A percentile compares a stretch with the other conserved stretches of the same genome.
Conservation (phyloP, 2,888 invertebrate genomes). For the Cataglyphis albicans region DNA sequence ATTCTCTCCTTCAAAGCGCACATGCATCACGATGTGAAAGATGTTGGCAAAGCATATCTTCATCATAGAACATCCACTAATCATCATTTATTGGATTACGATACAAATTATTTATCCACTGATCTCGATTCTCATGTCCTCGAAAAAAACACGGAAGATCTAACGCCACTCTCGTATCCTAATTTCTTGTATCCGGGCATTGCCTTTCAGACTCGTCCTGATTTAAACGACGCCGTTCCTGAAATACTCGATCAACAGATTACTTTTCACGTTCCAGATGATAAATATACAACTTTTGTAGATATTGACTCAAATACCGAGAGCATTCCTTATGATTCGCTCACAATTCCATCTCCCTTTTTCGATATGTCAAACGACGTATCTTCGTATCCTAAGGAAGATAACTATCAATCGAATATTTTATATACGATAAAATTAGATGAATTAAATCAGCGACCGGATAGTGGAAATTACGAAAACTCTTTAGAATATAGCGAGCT, state of each 20-base stretch:
- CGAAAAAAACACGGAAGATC: neutral
- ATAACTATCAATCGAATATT: neutral
- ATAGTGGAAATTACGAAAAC: neutral
- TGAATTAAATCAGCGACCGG: neutral
- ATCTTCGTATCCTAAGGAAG: neutral
- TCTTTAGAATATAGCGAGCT: neutral
- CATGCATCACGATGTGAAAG: constrained; percentile 74
- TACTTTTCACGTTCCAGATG: neutral
- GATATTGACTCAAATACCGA: neutral
- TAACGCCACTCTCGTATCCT: neutral
- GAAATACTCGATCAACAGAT: neutral
- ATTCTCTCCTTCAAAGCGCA: constrained; percentile 75
- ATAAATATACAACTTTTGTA: neutral
- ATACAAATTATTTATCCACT: neutral
- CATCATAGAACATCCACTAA: constrained; percentile 2
- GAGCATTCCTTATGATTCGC: neutral
- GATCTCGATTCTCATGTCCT: neutral
- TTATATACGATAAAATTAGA: neutral
- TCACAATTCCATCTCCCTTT: neutral
- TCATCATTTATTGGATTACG: constrained; percentile 1
- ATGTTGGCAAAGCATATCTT: constrained; percentile 67
- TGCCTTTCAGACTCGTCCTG: neutral
- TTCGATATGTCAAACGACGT: neutral
- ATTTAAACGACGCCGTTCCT: neutral
- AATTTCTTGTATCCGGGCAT: constrained; percentile 12